Base-by-base conservation (phyloP, 2,888 invertebrate species). In the Microchrysa polita region DNA sequence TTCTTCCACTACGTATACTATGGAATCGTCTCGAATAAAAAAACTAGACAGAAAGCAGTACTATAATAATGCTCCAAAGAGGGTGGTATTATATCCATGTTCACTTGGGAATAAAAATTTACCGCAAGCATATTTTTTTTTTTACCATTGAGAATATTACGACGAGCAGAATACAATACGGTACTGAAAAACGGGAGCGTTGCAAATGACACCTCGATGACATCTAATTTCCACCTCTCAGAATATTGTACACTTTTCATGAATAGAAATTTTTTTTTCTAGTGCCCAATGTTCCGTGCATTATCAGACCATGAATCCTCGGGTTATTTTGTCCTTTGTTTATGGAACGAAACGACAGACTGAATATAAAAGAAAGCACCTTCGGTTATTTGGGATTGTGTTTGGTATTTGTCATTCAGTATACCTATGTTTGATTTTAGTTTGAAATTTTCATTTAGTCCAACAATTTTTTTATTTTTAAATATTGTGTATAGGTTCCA, bases 141-240 rank as follows among this genome's bases (percentile, higher is more conserved):
- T 72, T 72, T n/a, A n/a, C n/a, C 72, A 60, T 59, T 27, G 65
- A 60, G 12, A 16, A 14, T 63, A 44, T 57, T 5, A 42, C 57
- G 23, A 12, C 40, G 57, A 67, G 42, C 69, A 63, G 73, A 57
- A 55, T 18, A 69, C 55, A 55, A 69, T 67, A 55, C 57, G 48
- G 57, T 55, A 55, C 55, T 57, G 18, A 55, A 55, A 74, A 69
- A 69, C 57, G 57, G n/a, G 22, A 75, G 77, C 75, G 74, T 77
- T 76, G 77, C 77, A 76, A 77, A 74, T 77, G 77, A 77, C 77
- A 77, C 77, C 77, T 77, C 74, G 76, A 73, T 77, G 77, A 77
- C 77, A 77, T 77, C 76, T 77, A 77, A 77, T 77, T 77, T 77
- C 77, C 77, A 77, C 77, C 77, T 77, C 77, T 77, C 75, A 74